Evolutionary conservation across 1,140 invertebrate species (phyloP), one percentile per base, ranked within the genome.

Genomic region (Palaemon carinicauda): DNA sequence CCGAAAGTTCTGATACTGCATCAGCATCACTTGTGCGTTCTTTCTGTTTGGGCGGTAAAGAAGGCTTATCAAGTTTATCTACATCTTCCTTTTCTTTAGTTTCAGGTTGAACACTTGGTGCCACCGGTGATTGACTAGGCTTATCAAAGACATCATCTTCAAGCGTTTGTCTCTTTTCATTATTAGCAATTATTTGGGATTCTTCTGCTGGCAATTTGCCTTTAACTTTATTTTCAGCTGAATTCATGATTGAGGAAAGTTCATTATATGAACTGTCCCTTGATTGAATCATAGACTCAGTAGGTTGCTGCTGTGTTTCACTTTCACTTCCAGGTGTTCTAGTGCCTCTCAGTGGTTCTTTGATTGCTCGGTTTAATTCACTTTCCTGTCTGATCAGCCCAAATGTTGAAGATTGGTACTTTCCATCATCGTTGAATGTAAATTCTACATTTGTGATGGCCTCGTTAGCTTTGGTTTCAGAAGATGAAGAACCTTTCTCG

Each of bases 391-490:
- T 54, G 51, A 89, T 89, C 15, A 90, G 75, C 15, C 88, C 90
- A 85, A 85, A 90, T 1, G 87, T 74, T 51, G 90, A 89, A 19
- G 87, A 87, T 85, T 90, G 89, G 29, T 89, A 89, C 21, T 90
- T 90, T 29, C 90, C 90, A 7, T 92, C 91, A 5, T 86, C 80
- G 27, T 92, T 91, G 56, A 92, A 92, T 0, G 90, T 91, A 80
- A 91, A 92, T 50, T 93, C 92, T 0, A 91, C 91, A 56, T 91
- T 90, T 0, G 91, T 91, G 21, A 93, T 93, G 41, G 91, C 91
- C 12, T 93, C 92, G 52, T 54, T 88, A 14, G 56, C 56, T 53
- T 82, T 88, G 54, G 71, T 86, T 82, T 87, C 87, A n/a, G 75
- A 65, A 14, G 86, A 82, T 21, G 73, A n/a, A 17, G 75, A 54